phyloP scores from a whole-genome alignment of 2,888 invertebrate species.

The Uloborus plumipes region DNA sequence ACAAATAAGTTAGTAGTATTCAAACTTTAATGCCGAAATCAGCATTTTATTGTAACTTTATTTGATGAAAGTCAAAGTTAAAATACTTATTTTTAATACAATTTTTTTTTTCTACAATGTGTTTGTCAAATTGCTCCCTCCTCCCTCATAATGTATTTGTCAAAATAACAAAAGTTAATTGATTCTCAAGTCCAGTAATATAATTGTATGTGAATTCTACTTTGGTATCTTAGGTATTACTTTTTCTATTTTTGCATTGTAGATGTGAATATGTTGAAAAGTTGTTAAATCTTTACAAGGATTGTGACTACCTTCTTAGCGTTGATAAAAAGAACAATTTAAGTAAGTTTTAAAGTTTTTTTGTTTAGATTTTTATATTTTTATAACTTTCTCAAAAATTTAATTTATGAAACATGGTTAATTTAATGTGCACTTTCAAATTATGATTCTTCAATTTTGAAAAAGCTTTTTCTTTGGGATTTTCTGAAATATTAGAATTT shows the following conservation, averaged over 20 bases:
- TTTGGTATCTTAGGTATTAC: neutral
- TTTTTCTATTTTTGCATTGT: neutral
- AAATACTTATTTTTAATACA: no score
- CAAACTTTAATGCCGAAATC: no score
- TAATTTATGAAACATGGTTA: neutral
- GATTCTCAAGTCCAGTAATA: no score
- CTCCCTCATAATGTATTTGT: no score
- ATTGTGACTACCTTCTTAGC: constrained; percentile 35
- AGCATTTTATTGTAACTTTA: no score
- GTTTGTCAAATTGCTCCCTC: no score
- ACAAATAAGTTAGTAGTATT: no score
- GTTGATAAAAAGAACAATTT: neutral
- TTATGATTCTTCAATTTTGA: neutral
- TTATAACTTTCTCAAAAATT: neutral
- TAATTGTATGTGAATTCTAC: no score
- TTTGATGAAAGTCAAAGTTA: no score
- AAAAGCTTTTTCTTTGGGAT: neutral
- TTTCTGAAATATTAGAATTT: neutral
- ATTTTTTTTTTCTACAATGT: no score
- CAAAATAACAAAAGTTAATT: no score
- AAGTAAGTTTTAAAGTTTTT: no score
- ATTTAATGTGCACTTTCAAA: neutral
- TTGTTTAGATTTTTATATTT: neutral
- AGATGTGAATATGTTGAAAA: constrained; percentile 43
- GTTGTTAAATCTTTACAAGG: constrained; percentile 39